Percentiles rank a stretch among this genome's conserved stretches.
phyloP scores from a whole-genome alignment of 2,113 vertebrate species.

The Rhegmatorhina hoffmannsi region DNA sequence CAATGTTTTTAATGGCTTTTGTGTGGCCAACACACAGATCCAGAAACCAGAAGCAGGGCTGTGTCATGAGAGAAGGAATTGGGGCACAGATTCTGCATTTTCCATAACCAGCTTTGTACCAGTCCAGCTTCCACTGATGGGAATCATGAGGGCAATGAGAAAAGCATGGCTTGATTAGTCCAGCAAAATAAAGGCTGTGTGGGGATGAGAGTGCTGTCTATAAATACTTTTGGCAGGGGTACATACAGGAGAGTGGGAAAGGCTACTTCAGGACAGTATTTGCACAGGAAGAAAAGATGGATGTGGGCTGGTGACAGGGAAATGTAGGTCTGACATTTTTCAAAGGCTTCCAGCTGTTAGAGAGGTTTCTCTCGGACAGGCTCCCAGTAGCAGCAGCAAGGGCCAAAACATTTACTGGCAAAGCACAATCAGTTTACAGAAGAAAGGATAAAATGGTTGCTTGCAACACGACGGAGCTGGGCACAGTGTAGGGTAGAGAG shows the following conservation, averaged over 20 bases:
- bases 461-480: neutral
- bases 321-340: neutral
- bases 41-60: neutral
- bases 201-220: neutral
- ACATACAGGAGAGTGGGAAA: neutral
- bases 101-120: neutral
- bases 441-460: neutral
- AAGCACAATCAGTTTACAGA: neutral
- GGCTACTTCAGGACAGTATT: slow-evolving; percentile 36
- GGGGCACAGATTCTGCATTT: neutral
- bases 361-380: neutral
- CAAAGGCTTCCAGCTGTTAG: slow-evolving; percentile 5
- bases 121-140: neutral
- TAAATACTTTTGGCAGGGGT: slow-evolving; percentile 48
- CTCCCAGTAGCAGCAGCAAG: neutral
- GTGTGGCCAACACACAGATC: neutral
- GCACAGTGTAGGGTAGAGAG: neutral
- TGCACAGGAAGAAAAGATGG: neutral
- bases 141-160: neutral
- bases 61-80: neutral
- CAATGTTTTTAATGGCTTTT: neutral
- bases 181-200: neutral
- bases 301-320: neutral
- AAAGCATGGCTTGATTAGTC: neutral
- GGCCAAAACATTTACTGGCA: neutral